Conservation (phyloP, 2,797 vertebrate species). For the Poecilia gillii region DNA sequence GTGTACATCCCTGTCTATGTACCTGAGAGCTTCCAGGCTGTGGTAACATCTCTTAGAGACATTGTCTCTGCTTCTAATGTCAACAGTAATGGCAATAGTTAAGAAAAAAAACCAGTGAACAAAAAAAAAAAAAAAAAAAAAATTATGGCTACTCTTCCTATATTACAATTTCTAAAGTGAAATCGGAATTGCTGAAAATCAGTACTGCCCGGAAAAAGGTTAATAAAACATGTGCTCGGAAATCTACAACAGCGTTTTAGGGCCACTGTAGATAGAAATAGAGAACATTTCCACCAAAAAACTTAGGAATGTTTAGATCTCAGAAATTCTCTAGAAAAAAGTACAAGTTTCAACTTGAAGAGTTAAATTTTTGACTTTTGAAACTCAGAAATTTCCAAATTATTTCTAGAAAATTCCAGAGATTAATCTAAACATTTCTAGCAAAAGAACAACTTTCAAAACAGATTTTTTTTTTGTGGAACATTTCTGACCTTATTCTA, state of each 20-base stretch:
- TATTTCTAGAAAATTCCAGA: too few relatives aligned
- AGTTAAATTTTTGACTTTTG: too few relatives aligned
- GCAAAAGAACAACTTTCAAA: too few relatives aligned
- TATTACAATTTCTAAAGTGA: background rate
- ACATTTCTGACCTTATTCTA: too few relatives aligned
- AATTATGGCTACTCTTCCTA: slow-evolving; percentile 1
- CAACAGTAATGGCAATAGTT: background rate
- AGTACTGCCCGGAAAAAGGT: background rate
- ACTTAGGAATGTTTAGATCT: too few relatives aligned
- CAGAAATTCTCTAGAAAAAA: too few relatives aligned
- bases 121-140: background rate
- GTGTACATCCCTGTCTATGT: background rate
- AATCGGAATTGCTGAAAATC: background rate
- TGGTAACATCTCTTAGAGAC: background rate
- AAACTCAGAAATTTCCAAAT: too few relatives aligned
- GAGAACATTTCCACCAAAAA: too few relatives aligned
- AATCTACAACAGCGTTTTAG: background rate
- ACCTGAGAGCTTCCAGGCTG: background rate
- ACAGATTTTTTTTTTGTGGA: too few relatives aligned
- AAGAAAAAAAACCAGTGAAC: background rate
- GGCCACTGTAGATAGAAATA: too few relatives aligned
- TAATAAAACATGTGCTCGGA: background rate
- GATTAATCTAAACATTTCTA: too few relatives aligned
- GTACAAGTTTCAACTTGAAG: too few relatives aligned
- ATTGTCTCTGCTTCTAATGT: background rate